Evolutionary conservation across 2,888 invertebrate genomes (phyloP).

Genomic region (Phania funesta): DNA sequence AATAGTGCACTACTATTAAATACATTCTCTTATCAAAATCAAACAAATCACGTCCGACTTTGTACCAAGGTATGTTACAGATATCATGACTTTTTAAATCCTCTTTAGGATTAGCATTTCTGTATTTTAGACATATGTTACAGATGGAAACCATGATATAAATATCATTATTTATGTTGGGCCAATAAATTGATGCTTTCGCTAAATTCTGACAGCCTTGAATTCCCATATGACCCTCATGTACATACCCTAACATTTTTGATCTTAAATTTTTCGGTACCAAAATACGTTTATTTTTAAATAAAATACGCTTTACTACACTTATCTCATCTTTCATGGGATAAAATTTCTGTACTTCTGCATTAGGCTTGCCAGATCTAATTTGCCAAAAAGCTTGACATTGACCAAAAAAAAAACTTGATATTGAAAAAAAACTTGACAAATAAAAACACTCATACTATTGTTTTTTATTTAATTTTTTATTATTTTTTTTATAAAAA

Average conservation of each 20-base stretch:
- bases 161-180: slow-evolving; percentile 59
- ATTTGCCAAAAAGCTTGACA: too few species aligned
- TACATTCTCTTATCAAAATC: slow-evolving; percentile 52
- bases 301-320: slow-evolving; percentile 2
- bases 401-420: too few species aligned
- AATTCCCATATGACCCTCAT: slow-evolving; percentile 58
- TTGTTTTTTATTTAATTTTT: too few species aligned
- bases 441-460: too few species aligned
- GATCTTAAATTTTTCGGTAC: slow-evolving; percentile 32
- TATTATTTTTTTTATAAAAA: too few species aligned
- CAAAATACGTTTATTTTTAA: slow-evolving; percentile 31
- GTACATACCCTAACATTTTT: slow-evolving; percentile 30
- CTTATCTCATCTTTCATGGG: slow-evolving; percentile 22
- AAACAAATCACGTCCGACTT: slow-evolving; percentile 43
- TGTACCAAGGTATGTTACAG: slow-evolving; percentile 42
- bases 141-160: slow-evolving; percentile 45
- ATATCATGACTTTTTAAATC: slow-evolving; percentile 22
- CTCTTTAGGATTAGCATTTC: slow-evolving; percentile 8
- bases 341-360: too few species aligned
- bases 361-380: too few species aligned
- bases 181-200: slow-evolving; percentile 51
- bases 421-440: too few species aligned
- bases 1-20: slow-evolving; percentile 46
- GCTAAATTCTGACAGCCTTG: slow-evolving; percentile 49
- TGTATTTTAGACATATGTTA: too few species aligned